Evolutionary conservation across 2,888 invertebrate species (phyloP).

Genomic region (Operophtera brumata): DNA sequence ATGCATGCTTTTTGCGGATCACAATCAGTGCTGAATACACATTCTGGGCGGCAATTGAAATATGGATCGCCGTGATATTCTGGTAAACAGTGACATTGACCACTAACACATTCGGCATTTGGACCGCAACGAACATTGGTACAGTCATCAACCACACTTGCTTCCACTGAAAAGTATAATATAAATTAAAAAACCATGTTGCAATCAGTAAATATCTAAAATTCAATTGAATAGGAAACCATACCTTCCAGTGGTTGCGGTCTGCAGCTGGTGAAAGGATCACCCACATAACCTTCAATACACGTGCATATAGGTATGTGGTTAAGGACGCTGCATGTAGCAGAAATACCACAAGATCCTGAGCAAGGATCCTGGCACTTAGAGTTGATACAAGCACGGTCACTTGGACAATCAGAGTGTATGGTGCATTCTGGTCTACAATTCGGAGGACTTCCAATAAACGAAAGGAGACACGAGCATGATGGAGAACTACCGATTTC

Average conservation of each 20-base stretch:
- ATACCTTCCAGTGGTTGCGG: slow-evolving; percentile 79
- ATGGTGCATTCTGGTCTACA: slow-evolving; percentile 86
- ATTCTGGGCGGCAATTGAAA: slow-evolving; percentile 88
- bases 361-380: slow-evolving; percentile 90
- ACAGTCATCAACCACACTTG: slow-evolving; percentile 81
- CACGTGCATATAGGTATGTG: slow-evolving; percentile 90
- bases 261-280: slow-evolving; percentile 84
- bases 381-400: slow-evolving; percentile 87
- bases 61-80: slow-evolving; percentile 89
- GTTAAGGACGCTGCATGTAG: slow-evolving; percentile 83
- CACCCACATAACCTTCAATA: slow-evolving; percentile 85
- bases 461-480: slow-evolving; percentile 83
- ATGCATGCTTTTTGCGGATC: slow-evolving; percentile 85
- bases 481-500: slow-evolving; percentile 81
- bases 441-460: slow-evolving; percentile 86
- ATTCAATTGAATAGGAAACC: slow-evolving; percentile 15
- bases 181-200: neutral
- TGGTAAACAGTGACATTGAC: slow-evolving; percentile 85
- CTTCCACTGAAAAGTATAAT: slow-evolving; percentile 53
- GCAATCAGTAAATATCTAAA: slow-evolving; percentile 3
- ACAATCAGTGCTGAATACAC: slow-evolving; percentile 88
- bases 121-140: slow-evolving; percentile 85
- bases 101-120: slow-evolving; percentile 83
- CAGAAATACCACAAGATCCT: slow-evolving; percentile 85
- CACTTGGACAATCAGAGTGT: slow-evolving; percentile 87